phyloP scores from a whole-genome alignment of 2,113 vertebrate genomes.

The Scomber scombrus region DNA sequence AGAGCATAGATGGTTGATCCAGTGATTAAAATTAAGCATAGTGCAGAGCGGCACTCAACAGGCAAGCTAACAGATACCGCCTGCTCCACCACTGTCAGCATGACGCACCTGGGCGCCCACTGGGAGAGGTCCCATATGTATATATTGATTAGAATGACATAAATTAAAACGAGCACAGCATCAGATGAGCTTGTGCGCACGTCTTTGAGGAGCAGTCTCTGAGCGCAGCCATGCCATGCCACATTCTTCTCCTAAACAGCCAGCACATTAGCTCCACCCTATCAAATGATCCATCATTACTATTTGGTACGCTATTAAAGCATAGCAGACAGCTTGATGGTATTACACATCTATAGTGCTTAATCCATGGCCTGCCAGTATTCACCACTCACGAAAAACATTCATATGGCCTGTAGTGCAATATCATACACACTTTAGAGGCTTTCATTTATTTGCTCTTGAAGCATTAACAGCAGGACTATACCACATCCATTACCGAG shows the following conservation, averaged over 20 bases:
- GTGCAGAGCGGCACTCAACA: slow-evolving; percentile 59
- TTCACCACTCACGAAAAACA: slow-evolving; percentile 51
- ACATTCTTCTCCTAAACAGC: slow-evolving; percentile 25
- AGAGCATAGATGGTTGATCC: slow-evolving; percentile 41
- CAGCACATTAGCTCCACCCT: slow-evolving; percentile 26
- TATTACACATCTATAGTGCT: slow-evolving; percentile 44
- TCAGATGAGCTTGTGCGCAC: slow-evolving; percentile 48
- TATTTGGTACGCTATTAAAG: slow-evolving; percentile 54
- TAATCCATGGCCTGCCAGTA: slow-evolving; percentile 55
- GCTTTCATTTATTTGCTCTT: slow-evolving; percentile 68
- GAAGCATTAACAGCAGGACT: slow-evolving; percentile 56
- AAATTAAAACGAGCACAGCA: slow-evolving; percentile 65
- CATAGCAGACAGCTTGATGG: slow-evolving; percentile 61
- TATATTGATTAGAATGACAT: slow-evolving; percentile 71
- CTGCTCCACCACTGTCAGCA: slow-evolving; percentile 12
- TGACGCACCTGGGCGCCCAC: slow-evolving; percentile 23
- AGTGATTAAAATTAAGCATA: slow-evolving; percentile 60
- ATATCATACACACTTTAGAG: slow-evolving; percentile 54
- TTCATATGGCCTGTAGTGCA: slow-evolving; percentile 49
- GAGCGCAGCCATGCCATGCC: slow-evolving; percentile 13
- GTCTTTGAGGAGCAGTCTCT: slow-evolving; percentile 43
- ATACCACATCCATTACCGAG: slow-evolving; percentile 54
- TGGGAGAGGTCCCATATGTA: slow-evolving; percentile 39
- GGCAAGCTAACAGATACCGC: slow-evolving; percentile 50
- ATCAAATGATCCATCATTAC: slow-evolving; percentile 62